Evolutionary conservation across 1,140 invertebrate species (phyloP), one percentile per base, ranked within the genome.

Genomic region (Ceratina australensis): DNA sequence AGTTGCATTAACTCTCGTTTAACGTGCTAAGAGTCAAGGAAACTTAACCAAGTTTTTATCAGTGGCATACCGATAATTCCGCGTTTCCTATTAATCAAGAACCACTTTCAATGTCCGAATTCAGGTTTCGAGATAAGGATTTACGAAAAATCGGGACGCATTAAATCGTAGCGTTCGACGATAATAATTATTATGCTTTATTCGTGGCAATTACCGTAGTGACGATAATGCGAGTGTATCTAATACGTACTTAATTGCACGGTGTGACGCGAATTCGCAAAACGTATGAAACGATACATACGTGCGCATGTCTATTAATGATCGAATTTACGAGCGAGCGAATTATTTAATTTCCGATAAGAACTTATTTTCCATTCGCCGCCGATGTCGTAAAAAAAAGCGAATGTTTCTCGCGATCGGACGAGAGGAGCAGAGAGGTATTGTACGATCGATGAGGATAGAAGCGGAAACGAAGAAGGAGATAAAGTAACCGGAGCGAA

Each of bases 111-210:
- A 54, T 18, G 33, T 42, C 65, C 52, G 56, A 79, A 82, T 74
- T 68, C 42, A 59, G n/a, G 33, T 7, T n/a, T 13, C 26, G 16
- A 42, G 66, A 78, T 63, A 68, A 65, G 33, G 73, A 33, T 56
- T 28, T 13, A 22, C 49, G 28, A 52, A 61, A 72, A 82, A 10
- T 81, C 63, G 28, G 28, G 28, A 13, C n/a, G 57, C 33, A 66
- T 83, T 81, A 74, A 42, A 78, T 83, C 61, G 59, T 5, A 24
- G 33, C 33, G 33, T 42, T 42, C 50, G 7, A 22, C 42, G 61
- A 76, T 71, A 79, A 75, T 83, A 68, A 78, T 82, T 54, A 75
- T 83, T 83, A 79, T 42, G 50, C 56, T 33, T 61, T 54, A 82
- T 52, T 72, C 59, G 28, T 5, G n/a, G 80, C 57, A 73, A 83